Base-by-base conservation (phyloP, 2,113 vertebrate species). In the Ameiurus melas region DNA sequence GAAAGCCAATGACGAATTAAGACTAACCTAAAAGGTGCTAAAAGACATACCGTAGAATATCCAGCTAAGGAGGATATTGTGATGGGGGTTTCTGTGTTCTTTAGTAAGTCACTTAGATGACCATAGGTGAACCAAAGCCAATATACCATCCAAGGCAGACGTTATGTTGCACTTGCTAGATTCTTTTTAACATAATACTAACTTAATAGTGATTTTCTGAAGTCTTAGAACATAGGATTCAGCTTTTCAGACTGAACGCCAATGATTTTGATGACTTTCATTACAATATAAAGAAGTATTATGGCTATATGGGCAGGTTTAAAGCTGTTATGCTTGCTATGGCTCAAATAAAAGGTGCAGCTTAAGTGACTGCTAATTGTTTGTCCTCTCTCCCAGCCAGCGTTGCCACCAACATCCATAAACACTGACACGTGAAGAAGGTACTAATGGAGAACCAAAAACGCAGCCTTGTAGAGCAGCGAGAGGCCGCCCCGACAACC, bases 391-490 rank as follows among this genome's bases (percentile, higher is more conserved):
- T 79, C 60, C 36, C 84, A 79, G 86, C 62, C 94, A 94, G 95
- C 94, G 12, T 93, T 93, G 88, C 91, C 92, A 0, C 86, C 92
- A 83, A 88, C 93, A 81, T 82, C 94, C 85, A 90, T 96, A 87
- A 95, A 90, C 90, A 93, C 92, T 47, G 93, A 94, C 92, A 93
- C 92, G 85, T 95, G 94, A 95, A 89, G 43, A 25, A 16, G 17
- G 66, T 60, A 55, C 85, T n/a, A 20, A 27, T 16, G 55, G 62
- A 71, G 30, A 64, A 55, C 64, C 66, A 33, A 60, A 70, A 55
- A 30, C 20, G 58, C 20, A 36, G 60, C 71, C 43, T 58, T 84
- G 60, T 33, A 55, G 36, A 81, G 62, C 78, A 80, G n/a, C 81
- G 51, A 60, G 33, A 43, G 58, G 19, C 62, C 12, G n/a, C 27